Evolutionary conservation across 2,888 invertebrate genomes (phyloP), one percentile per base, ranked within the genome.

Genomic region (Eledone cirrhosa): DNA sequence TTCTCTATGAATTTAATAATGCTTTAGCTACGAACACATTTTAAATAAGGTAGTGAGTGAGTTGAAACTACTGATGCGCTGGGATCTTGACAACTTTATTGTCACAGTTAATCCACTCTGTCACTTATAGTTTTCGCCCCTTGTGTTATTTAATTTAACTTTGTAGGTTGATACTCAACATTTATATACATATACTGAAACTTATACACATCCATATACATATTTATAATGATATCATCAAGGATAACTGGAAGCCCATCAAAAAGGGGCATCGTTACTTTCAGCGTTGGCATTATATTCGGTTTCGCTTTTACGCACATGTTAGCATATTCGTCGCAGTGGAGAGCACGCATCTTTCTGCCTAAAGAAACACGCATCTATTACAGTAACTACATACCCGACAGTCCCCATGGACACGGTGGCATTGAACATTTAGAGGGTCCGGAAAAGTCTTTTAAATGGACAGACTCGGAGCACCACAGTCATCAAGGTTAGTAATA

Each of bases 361-460:
- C 77, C 69, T 14, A 41, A 48, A 3, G 69, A 65, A n/a, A 31
- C 48, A 74, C 65, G 33, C 13, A 31, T 75, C 31, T 69, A 47
- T 47, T 67, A 80, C 19, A 77, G 77, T 22, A 79, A 77, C 1
- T 83, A 82, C 69, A 83, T 84, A 48, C 85, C 85, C 0, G 78
- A 81, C n/a, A 81, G 81, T 41, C 85, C 85, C 4, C 82, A 85
- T 72, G 83, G 84, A 53, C 85, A 85, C 67, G 82, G 82, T 19
- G 85, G 83, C 47, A 83, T 82, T 77, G 85, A 84, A 65, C 48
- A 80, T 22, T 29, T 83, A 2, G 81, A 78, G 31, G 85, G 85
- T 0, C 84, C 85, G 3, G 81, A 83, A 3, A 29, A 79, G 11
- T 81, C 82, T 24, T 79, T 83, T 27, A 80, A 77, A n/a, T 85